These are phyloP conservation scores for Epistrophella euchroma DNA, from an alignment of 2,888 invertebrate genomes.

Conservation along the genomic window DNA sequence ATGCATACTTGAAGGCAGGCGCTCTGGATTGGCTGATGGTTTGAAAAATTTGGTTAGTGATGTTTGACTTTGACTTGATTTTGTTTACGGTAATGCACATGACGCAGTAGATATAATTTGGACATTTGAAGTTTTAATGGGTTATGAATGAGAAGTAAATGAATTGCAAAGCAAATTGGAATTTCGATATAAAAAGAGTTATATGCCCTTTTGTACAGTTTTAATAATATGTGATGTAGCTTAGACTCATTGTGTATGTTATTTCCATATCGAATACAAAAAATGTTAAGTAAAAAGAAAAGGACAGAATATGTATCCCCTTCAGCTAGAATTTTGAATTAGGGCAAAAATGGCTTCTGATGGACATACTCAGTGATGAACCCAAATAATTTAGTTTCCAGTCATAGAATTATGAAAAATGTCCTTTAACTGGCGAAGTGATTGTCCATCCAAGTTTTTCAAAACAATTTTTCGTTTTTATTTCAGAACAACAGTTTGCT, in stretches of 20 bases:
- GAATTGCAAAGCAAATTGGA: neutral
- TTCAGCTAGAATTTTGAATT: too few relatives aligned
- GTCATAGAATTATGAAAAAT: too few relatives aligned
- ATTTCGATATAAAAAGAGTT: neutral
- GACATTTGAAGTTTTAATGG: neutral
- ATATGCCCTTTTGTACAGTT: neutral
- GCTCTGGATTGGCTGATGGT: neutral
- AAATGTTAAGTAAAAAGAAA: too few relatives aligned
- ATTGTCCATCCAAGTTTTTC: too few relatives aligned
- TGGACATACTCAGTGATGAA: too few relatives aligned
- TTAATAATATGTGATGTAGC: too few relatives aligned
- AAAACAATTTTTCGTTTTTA: neutral
- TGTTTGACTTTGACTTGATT: neutral
- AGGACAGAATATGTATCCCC: too few relatives aligned
- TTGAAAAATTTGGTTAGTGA: neutral
- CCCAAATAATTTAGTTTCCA: too few relatives aligned
- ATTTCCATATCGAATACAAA: too few relatives aligned
- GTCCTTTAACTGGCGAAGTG: too few relatives aligned
- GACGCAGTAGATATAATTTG: neutral
- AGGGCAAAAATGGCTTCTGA: too few relatives aligned
- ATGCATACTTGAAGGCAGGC: conserved; percentile 12
- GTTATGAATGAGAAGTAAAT: neutral
- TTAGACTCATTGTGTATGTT: too few relatives aligned
- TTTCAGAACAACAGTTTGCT: conserved; percentile 89
- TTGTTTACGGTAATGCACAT: neutral